A percentile compares a stretch with the other conserved stretches of the same genome.
phyloP scores from a whole-genome alignment of 92 coral and sea anemone species.

The Heliopora coerulea region DNA sequence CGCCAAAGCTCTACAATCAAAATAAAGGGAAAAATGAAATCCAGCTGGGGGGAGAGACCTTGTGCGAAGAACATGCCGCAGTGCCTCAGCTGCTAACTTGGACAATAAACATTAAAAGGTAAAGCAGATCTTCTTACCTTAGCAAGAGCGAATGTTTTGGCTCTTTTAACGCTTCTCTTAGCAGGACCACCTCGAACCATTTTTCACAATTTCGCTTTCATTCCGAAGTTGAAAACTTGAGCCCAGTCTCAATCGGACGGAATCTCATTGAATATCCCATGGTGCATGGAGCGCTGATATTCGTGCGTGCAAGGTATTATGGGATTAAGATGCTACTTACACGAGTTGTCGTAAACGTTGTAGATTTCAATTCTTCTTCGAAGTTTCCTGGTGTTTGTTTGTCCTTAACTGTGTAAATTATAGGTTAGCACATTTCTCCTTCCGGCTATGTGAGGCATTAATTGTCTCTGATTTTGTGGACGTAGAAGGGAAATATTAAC shows the following conservation, averaged over 20 bases:
- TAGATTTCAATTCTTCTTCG: slow-evolving; percentile 1
- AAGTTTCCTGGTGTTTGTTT: slow-evolving; percentile 12
- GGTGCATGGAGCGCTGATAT: slow-evolving; percentile 15
- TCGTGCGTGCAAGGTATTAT: slow-evolving; percentile 21
- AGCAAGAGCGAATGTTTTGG: slow-evolving; percentile 94
- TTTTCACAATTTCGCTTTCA: background rate
- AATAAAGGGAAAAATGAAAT: background rate
- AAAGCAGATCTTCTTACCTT: slow-evolving; percentile 56
- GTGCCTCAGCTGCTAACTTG: background rate
- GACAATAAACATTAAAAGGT: slow-evolving; percentile 10
- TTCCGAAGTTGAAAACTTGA: slow-evolving; percentile 4
- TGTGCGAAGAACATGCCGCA: background rate
- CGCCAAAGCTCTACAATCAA: slow-evolving; percentile 71
- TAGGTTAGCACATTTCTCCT: slow-evolving; percentile 7
- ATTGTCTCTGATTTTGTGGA: slow-evolving; percentile 9
- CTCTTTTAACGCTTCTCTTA: slow-evolving; percentile 73
- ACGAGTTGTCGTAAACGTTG: slow-evolving; percentile 4
- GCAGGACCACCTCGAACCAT: slow-evolving; percentile 99
- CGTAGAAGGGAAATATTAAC: slow-evolving; percentile 1
- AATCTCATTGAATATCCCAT: slow-evolving; percentile 4
- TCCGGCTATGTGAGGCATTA: slow-evolving; percentile 14
- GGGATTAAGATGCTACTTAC: slow-evolving; percentile 4
- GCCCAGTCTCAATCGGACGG: slow-evolving; percentile 6
- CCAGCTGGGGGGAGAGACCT: no score
- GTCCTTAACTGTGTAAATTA: background rate